Evolutionary conservation across 2,797 vertebrate species (phyloP), one percentile per base, ranked within the genome.

Genomic region (Momotus momota): DNA sequence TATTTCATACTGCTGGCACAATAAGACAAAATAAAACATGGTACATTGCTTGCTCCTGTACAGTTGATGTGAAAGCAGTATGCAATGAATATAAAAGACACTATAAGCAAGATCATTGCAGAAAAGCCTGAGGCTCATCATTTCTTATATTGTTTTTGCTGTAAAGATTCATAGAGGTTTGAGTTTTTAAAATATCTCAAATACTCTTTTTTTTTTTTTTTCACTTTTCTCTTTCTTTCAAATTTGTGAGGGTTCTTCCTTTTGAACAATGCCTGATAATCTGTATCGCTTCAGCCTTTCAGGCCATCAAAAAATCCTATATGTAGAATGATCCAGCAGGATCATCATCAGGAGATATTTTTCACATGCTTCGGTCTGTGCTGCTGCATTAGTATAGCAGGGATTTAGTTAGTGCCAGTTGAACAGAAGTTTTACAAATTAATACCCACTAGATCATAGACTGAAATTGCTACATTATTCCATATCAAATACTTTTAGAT

Each of bases 21-120:
- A 67, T 75, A 75, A 94, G 81, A 52, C 51, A 62, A 62, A 81
- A 67, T 78, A 88, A 88, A 96, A 92, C 61, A 41, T 61, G 31
- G 48, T 81, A 46, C 15, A 51, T 79, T 84, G 54, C 43, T 95
- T 85, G 35, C 57, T 90, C 65, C 55, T 86, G 71, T 88, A 51
- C 74, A 35, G 4, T 21, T 79, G 81, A 54, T 78, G 38, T 81
- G 73, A 83, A 92, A 82, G 80, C 48, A 41, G 46, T 74, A 90
- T 7, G 16, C 41, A 71, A 60, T 54, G 35, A 94, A 91, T 60
- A 87, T 65, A 91, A 94, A 93, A 91, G 83, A 38, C 55, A 60
- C 31, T 70, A 12, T 69, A 89, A 96, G 46, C 31, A 94, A 94
- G 80, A 51, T 88, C 83, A 52, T 12, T 64, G 43, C 48, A 84